Evolutionary conservation across 1,140 invertebrate genomes (phyloP).

Genomic region (Euura saliciscinereae): DNA sequence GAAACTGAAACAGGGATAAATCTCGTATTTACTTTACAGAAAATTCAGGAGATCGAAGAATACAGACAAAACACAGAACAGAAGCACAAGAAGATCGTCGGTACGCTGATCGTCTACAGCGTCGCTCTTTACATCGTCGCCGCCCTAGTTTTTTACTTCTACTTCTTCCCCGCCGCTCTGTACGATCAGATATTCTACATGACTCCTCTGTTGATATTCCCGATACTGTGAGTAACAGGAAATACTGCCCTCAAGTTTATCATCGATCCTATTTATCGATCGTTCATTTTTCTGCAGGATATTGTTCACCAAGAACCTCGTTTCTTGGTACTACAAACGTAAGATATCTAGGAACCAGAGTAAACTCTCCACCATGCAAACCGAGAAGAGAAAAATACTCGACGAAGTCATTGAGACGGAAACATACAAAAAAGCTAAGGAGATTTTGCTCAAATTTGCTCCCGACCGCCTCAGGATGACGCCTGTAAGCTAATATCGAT

Average conservation of each 20-base stretch:
- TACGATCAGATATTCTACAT: constrained; percentile 74
- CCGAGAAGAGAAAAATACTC: constrained; percentile 87
- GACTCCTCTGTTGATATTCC: constrained; percentile 76
- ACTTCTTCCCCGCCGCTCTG: constrained; percentile 73
- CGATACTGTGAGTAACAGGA: constrained; percentile 74
- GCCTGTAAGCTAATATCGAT: constrained; percentile 35
- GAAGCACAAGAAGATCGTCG: constrained; percentile 79
- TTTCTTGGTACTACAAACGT: constrained; percentile 88
- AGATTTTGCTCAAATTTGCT: constrained; percentile 89
- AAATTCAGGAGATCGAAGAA: constrained; percentile 81
- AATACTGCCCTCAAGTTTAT: too few relatives aligned
- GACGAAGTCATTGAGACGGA: constrained; percentile 97
- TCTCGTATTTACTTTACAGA: constrained; percentile 45
- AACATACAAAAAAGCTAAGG: constrained; percentile 95
- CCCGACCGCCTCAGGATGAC: constrained; percentile 65
- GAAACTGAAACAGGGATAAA: neutral
- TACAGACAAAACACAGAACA: constrained; percentile 80
- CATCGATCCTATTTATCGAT: neutral
- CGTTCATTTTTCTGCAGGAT: constrained; percentile 69
- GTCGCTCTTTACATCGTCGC: constrained; percentile 79
- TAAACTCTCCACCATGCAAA: constrained; percentile 74
- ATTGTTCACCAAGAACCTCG: constrained; percentile 74
- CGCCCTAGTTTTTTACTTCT: constrained; percentile 79
- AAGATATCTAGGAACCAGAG: constrained; percentile 81
- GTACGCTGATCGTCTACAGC: constrained; percentile 79